Evolutionary conservation across 2,888 invertebrate genomes (phyloP).

Genomic region (Agrenia bidenticulata): DNA sequence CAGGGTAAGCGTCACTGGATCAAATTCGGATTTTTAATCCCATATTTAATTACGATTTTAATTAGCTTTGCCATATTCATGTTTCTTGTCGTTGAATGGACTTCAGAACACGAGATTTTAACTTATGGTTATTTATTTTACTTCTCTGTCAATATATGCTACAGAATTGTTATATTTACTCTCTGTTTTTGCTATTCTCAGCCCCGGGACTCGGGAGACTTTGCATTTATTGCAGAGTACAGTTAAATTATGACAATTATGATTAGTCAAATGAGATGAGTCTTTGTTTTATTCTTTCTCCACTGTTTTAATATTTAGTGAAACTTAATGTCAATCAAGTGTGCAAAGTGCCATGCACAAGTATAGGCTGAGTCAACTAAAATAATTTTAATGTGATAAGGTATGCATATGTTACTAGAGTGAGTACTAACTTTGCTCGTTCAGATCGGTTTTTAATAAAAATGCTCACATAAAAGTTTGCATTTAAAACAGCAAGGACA

Average conservation of each 20-base stretch:
- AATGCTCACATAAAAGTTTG: too few species aligned
- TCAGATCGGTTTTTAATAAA: too few species aligned
- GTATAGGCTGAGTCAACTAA: too few species aligned
- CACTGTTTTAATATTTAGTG: too few species aligned
- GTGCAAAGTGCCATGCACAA: too few species aligned
- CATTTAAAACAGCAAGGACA: too few species aligned
- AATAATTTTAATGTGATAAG: too few species aligned
- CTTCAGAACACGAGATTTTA: slow-evolving; percentile 41
- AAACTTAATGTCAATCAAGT: too few species aligned
- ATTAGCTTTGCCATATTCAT: slow-evolving; percentile 39
- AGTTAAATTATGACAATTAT: slow-evolving; percentile 12
- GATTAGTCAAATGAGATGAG: too few species aligned
- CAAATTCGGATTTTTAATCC: slow-evolving; percentile 34
- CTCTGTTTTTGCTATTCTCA: slow-evolving; percentile 39
- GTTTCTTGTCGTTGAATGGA: slow-evolving; percentile 40
- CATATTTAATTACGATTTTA: slow-evolving; percentile 30
- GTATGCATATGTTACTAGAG: too few species aligned
- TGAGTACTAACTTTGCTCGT: too few species aligned
- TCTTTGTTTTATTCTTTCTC: too few species aligned
- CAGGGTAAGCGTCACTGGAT: slow-evolving; percentile 40
- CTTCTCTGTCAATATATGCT: slow-evolving; percentile 43
- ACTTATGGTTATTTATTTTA: slow-evolving; percentile 45
- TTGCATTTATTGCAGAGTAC: slow-evolving; percentile 44
- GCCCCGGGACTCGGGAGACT: slow-evolving; percentile 32
- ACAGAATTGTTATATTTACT: slow-evolving; percentile 36